Base-by-base conservation (phyloP, 2,797 vertebrate genomes). In the Paramormyrops hopkinsi region DNA sequence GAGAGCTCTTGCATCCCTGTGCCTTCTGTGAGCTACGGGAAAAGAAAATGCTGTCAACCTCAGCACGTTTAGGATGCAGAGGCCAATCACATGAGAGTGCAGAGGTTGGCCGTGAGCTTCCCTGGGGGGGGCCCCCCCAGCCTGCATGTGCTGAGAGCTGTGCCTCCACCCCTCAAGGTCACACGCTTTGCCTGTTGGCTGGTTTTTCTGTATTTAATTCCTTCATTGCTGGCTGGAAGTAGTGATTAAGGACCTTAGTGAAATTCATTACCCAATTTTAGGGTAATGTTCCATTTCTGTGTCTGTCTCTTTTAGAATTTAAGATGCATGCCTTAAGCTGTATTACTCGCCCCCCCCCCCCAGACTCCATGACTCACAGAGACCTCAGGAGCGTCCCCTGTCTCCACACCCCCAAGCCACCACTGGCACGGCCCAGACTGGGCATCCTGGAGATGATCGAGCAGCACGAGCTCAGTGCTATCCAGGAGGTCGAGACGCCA, bases 381-480 rank as follows among this genome's bases (percentile, higher is more conserved):
- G 9, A 11, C 0, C 9, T 7, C 79, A 90, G 56, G 91, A 92
- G 92, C 8, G 84, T 56, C 46, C 90, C 14, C 88, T 91, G 44
- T 62, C 90, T 59, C 92, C 95, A 91, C 88, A 89, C 93, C 89
- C 93, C 94, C 1, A 98, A 96, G 91, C 97, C 97, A 46, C 98
- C 97, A 0, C 93, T 98, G 92, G 94, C 97, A 48, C 97, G 96
- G 37, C 88, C 97, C 37, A 96, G 95, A 88, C 91, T 95, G 56
- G 95, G 95, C 1, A 41, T 95, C 89, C 86, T 92, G 65, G 93
- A 91, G 59, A 90, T 94, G 90, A 94, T 95, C 76, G 93, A 96
- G 0, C 97, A 96, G 2, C 98, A 99, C 4, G 97, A 99, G 92
- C 97, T 99, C 76, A 99, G 98, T 89, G 94, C 93, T 3, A 99